Evolutionary conservation across 2,113 vertebrate species (phyloP), one percentile per base, ranked within the genome.

Genomic region (Scytalopus superciliaris): DNA sequence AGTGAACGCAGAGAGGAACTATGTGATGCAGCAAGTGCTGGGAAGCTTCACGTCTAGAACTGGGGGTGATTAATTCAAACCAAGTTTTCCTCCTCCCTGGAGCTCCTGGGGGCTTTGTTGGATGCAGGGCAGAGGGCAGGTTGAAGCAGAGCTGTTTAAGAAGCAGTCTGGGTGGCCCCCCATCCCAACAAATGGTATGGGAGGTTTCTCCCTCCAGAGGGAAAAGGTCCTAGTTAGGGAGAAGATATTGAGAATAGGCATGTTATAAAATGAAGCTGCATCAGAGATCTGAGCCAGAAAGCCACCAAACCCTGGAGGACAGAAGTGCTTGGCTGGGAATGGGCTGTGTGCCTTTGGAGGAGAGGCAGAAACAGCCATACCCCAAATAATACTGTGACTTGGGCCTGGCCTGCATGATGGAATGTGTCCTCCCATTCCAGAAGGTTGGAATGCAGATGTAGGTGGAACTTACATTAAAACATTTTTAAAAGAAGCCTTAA

Each of bases 301-400:
- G 56, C 28, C 47, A 84, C 12, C 22, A 49, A 92, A 57, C 37
- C 49, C 37, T 42, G 56, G 39, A 84, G 74, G 73, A 87, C 25
- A 81, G 77, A 55, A 81, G 55, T 45, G 35, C 35, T 86, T 47
- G 87, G 59, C 72, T 77, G 5, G 10, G 30, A 67, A 64, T 39
- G 85, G 76, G 62, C 84, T 80, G 40, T 21, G 22, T 83, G 67
- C 40, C 27, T 45, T 83, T 85, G 82, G 72, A 84, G 49, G 28
- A 79, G 33, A 79, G 44, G 40, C 82, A 93, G 47, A 74, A 67
- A 18, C 49, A 84, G 42, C 24, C 11, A 21, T 3, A 72, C 7
- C 73, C 23, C n/a, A 87, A 73, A 67, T 28, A 57, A 80, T 28
- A 27, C 53, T 19, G 7, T 40, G 27, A 1, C 27, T 31, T 66